Evolutionary conservation across 2,888 invertebrate species (phyloP), one percentile per base, ranked within the genome.

Genomic region (Conchocele bisecta): DNA sequence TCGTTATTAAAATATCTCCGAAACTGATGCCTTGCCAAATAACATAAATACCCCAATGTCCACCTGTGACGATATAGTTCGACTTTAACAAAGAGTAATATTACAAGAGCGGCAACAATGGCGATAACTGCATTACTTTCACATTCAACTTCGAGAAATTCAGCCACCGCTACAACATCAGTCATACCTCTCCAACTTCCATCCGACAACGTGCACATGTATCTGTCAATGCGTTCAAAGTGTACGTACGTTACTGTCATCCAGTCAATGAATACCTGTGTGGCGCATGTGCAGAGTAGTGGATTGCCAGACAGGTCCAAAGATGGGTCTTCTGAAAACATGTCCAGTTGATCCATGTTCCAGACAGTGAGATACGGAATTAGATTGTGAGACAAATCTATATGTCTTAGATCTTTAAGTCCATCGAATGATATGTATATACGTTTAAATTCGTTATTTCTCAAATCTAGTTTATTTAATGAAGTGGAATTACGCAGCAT

Each of bases 21-120:
- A n/a, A n/a, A n/a, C 39, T 69, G 46, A 5, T 63, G 37, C 37
- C 53, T 69, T 6, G 63, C n/a, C 33, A 51, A 63, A n/a, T 69
- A 57, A 37, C 58, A 69, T 13, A 37, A 29, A 44, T 69, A 69
- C 6, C 63, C 39, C 5, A 63, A 26, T 29, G 35, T 44, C 69
- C 69, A 69, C 15, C 63, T 28, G 33, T 42, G 53, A 13, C 58
- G 20, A 17, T 69, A 69, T n/a, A n/a, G n/a, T n/a, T n/a, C n/a
- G n/a, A n/a, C n/a, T n/a, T n/a, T n/a, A n/a, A n/a, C n/a, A n/a
- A n/a, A n/a, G n/a, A n/a, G n/a, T n/a, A n/a, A n/a, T n/a, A n/a
- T n/a, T n/a, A n/a, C n/a, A n/a, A n/a, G n/a, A n/a, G n/a, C 29
- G 13, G 28, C n/a, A 6, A 22, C 20, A 5, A 59, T 22, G 31